These are phyloP conservation scores for Odontocolon sp. DNA, from an alignment of 2,888 invertebrate genomes.

Conservation along the genomic window DNA sequence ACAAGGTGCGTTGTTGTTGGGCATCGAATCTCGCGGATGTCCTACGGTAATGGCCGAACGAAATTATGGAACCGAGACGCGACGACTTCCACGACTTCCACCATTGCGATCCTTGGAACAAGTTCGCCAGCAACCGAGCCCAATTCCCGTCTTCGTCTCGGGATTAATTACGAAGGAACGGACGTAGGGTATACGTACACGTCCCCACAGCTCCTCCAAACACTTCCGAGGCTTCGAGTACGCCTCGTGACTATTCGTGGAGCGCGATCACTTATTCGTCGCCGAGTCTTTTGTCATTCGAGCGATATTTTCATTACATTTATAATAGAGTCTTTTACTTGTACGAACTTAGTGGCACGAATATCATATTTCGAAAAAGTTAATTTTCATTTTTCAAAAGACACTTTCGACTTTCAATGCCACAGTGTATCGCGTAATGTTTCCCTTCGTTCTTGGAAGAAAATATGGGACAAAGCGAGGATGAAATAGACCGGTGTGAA, in stretches of 20 bases:
- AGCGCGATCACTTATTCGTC: too few species aligned
- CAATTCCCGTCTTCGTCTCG: constrained; percentile 39
- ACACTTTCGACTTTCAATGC: neutral
- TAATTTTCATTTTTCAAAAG: neutral
- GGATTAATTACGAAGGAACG: constrained; percentile 48
- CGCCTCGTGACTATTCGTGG: too few species aligned
- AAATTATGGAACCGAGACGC: constrained; percentile 46
- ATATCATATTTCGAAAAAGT: neutral
- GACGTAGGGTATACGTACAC: constrained; percentile 21
- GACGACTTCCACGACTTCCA: too few species aligned
- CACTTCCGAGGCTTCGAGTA: neutral
- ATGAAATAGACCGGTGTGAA: constrained; percentile 30
- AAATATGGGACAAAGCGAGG: constrained; percentile 17
- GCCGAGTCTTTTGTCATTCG: neutral
- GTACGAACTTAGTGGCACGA: too few species aligned
- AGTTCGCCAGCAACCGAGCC: constrained; percentile 32
- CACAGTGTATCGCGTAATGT: constrained; percentile 10
- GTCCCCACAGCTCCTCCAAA: neutral
- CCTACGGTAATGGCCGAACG: constrained; percentile 36
- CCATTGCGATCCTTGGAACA: constrained; percentile 28
- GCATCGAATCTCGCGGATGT: constrained; percentile 9
- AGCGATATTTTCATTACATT: neutral
- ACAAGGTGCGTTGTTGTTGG: neutral
- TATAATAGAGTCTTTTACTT: neutral
- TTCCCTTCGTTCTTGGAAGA: constrained; percentile 12